Evolutionary conservation across 1,140 invertebrate genomes (phyloP).

Genomic region (Oreohelix idahoensis): DNA sequence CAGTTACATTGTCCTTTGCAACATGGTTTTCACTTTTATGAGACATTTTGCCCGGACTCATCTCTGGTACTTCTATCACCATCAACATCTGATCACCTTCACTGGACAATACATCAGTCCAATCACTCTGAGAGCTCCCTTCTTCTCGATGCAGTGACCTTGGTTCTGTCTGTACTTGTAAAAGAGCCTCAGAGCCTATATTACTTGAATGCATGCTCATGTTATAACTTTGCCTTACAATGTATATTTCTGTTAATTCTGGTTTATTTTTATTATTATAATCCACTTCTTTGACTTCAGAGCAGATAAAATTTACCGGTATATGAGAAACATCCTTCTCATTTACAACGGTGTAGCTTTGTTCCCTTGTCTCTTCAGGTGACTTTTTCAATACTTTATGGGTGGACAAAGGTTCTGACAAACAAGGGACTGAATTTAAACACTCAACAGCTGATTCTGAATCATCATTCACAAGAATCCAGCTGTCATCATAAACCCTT

Average conservation of each 20-base stretch:
- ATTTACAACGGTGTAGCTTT: neutral
- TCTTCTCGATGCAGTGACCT: neutral
- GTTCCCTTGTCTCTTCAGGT: neutral
- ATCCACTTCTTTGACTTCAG: neutral
- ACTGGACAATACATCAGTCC: neutral
- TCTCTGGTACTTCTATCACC: neutral
- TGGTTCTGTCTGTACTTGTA: neutral
- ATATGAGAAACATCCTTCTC: conserved; percentile 3
- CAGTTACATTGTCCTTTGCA: neutral
- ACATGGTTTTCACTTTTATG: neutral
- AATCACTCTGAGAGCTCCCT: neutral
- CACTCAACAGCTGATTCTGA: neutral
- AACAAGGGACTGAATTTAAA: neutral
- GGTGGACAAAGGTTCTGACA: neutral
- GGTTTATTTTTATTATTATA: neutral
- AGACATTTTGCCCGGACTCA: neutral
- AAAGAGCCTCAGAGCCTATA: neutral
- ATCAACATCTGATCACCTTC: neutral
- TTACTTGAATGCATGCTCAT: neutral
- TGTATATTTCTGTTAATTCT: neutral
- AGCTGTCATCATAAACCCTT: neutral
- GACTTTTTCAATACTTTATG: neutral
- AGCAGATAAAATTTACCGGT: neutral
- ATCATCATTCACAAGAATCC: neutral
- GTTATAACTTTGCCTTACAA: neutral